Evolutionary conservation across 1,140 invertebrate genomes (phyloP), one percentile per base, ranked within the genome.

Genomic region (Popillia japonica): DNA sequence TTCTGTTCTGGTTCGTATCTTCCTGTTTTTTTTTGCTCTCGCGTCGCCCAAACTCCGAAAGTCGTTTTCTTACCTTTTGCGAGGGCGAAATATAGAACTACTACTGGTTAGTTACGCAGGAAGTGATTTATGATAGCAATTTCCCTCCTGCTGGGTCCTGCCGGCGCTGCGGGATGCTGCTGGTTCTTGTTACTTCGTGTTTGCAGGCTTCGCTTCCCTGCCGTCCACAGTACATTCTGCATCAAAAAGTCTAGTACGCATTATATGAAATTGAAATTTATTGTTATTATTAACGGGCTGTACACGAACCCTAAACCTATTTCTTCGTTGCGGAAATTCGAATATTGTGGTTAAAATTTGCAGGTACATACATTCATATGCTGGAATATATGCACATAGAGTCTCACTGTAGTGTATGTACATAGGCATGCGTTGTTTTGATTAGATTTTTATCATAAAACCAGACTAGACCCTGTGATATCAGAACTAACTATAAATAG

Each of bases 121-220:
- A 78, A 79, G 55, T 82, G 81, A 82, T 82, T 82, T 82, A 82
- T 79, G 78, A 72, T 42, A 74, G 80, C 79, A 82, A 82, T 82
- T 82, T 82, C 80, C 80, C 81, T 80, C 79, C 76, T 78, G 64
- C 75, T 77, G 73, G 8, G 78, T 73, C 78, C 48, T 72, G 75
- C 61, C 61, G 61, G 61, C 61, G 61, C 61, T 68, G 61, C 61
- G 61, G 61, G 61, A 64, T 40, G 64, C 42, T 40, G 61, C 61
- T 68, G 61, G 61, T 68, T 68, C 61, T 68, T 68, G 61, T 68
- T 68, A 68, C 61, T 68, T 8, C 61, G 61, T 10, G 20, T 23
- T 68, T 68, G 61, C 61, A 68, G 61, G 61, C 61, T 68, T 34
- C 61, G 61, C 61, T 68, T 68, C 61, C 61, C 61, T 34, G 61